Evolutionary conservation across 1,140 invertebrate species (phyloP), one percentile per base, ranked within the genome.

Genomic region (Triops longicaudatus): DNA sequence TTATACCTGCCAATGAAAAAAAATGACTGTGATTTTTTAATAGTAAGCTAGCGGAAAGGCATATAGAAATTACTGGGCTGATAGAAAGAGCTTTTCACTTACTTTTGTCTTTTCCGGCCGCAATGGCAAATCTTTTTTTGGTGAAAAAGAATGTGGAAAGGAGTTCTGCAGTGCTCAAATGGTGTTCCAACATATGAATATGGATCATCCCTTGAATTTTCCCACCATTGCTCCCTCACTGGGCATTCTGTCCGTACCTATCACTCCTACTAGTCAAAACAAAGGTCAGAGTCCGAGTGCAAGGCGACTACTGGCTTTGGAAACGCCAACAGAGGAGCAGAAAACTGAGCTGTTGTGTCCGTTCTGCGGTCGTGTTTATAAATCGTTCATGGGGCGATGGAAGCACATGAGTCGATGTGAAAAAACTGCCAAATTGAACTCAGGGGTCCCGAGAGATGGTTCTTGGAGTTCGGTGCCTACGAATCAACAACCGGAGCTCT

Each of bases 341-440:
- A 63, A 63, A 22, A 63, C 50, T 6, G 50, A 22, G 7, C 50
- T 63, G 14, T 22, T 63, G 50, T 63, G 50, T 63, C 50, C 50
- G 17, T 63, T 63, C 17, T 63, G 50, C 50, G 50, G 50, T 63
- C 50, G 50, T 6, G 14, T 9, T 14, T 63, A 63, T 22, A 63
- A 63, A 17, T 63, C 50, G 17, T 63, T 63, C 50, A 17, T 63
- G n/a, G 50, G 17, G 50, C 50, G 50, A 63, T 63, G 50, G 50
- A 63, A 63, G 22, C 50, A 63, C 50, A 63, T 63, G 50, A 22
- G 10, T 1, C 50, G 50, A 63, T 63, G 50, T 17, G 50, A 22
- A 6, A 63, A 63, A 63, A 63, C 50, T 63, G 50, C 50, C 50
- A 63, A 63, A 63, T 63, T 63, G 50, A 63, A 63, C 50, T 63